A percentile compares a stretch with the other conserved stretches of the same genome.
These are phyloP conservation scores for Neria commutata DNA, from an alignment of 2,888 invertebrate species.

Conservation along the genomic window DNA sequence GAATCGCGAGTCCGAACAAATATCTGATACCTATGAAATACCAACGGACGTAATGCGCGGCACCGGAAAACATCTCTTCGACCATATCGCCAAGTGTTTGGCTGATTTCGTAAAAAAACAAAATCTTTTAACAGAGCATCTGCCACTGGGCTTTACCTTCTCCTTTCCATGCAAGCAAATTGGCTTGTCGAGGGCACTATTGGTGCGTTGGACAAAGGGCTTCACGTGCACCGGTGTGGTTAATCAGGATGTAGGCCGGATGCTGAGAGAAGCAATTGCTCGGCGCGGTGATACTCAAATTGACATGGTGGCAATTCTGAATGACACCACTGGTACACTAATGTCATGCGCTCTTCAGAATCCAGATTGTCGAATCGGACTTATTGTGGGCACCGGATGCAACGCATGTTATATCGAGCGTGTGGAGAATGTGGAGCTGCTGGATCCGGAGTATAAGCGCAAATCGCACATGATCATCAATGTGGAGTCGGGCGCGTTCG, in stretches of 20 bases:
- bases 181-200: slow-evolving; percentile 80
- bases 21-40: slow-evolving; percentile 91
- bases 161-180: slow-evolving; percentile 88
- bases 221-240: slow-evolving; percentile 90
- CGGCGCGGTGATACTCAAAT: slow-evolving; percentile 80
- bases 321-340: slow-evolving; percentile 91
- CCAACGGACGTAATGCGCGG: slow-evolving; percentile 89
- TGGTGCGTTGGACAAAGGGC: slow-evolving; percentile 94
- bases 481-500: slow-evolving; percentile 96
- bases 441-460: slow-evolving; percentile 65
- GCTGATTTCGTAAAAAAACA: slow-evolving; percentile 83
- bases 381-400: slow-evolving; percentile 80
- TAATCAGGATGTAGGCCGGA: slow-evolving; percentile 83
- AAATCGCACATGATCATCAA: slow-evolving; percentile 79
- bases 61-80: slow-evolving; percentile 82
- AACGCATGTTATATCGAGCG: slow-evolving; percentile 88
- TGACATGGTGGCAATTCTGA: slow-evolving; percentile 85
- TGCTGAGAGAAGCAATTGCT: slow-evolving; percentile 82
- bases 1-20: slow-evolving; percentile 81
- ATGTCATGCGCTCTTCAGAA: slow-evolving; percentile 88
- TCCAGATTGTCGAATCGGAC: slow-evolving; percentile 75
- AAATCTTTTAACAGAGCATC: slow-evolving; percentile 68
- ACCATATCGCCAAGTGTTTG: slow-evolving; percentile 91
- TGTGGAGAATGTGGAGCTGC: slow-evolving; percentile 77
- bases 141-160: slow-evolving; percentile 94